Conservation (phyloP, 2,888 invertebrate genomes). For the Barypeithes pellucidus region DNA sequence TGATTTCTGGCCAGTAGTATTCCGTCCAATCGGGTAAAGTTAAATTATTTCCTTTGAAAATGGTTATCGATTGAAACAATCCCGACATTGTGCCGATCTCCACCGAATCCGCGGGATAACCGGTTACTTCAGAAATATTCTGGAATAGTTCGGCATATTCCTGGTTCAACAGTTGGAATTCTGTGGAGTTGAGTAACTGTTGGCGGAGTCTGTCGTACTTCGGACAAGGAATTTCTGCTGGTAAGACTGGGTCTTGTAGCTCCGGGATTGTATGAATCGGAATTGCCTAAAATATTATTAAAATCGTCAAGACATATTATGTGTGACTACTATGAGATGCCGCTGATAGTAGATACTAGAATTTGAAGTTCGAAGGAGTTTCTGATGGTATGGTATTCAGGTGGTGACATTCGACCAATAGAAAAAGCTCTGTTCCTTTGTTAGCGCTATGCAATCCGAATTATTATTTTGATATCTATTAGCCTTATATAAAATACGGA, state of each 20-base stretch:
- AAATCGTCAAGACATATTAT: no score
- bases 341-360: no score
- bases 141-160: conserved; percentile 74
- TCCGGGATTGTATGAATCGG: conserved; percentile 50
- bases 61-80: conserved; percentile 66
- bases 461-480: no score
- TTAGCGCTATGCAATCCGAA: no score
- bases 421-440: no score
- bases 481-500: no score
- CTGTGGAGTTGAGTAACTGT: conserved; percentile 45
- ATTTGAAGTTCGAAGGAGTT: no score
- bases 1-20: conserved; percentile 76
- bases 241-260: conserved; percentile 35
- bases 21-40: conserved; percentile 57
- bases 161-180: conserved; percentile 43
- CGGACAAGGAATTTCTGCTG: conserved; percentile 35
- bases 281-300: conserved; percentile 39
- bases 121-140: conserved; percentile 72
- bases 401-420: no score
- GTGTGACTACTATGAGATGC: no score
- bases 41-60: conserved; percentile 66
- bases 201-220: conserved; percentile 34
- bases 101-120: conserved; percentile 70
- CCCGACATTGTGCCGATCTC: conserved; percentile 72
- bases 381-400: no score